A percentile compares a stretch with the other conserved stretches of the same genome.
Conservation (phyloP, 2,113 vertebrate species). For the Eulacestoma nigropectus region DNA sequence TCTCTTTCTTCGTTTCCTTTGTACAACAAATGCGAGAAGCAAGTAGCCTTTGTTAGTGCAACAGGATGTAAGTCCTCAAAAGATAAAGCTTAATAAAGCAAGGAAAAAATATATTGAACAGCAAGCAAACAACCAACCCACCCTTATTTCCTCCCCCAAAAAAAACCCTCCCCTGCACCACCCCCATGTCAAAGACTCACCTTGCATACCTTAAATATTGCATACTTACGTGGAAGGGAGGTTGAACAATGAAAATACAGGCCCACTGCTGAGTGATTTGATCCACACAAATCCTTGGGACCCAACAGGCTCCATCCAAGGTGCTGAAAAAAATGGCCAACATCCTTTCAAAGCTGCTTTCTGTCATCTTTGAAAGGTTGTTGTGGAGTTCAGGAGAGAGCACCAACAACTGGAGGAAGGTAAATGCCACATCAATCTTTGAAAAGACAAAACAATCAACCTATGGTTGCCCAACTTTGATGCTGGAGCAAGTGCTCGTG, state of each 20-base stretch:
- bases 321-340: background rate
- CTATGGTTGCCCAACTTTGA: background rate
- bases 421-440: background rate
- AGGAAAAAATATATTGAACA: accelerated
- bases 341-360: background rate
- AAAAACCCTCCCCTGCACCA: accelerated
- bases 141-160: accelerated
- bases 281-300: background rate
- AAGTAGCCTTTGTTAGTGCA: background rate
- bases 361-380: background rate
- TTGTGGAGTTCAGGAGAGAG: background rate
- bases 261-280: background rate
- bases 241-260: background rate
- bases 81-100: background rate
- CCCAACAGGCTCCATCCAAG: accelerated
- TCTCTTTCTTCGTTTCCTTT: background rate
- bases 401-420: background rate
- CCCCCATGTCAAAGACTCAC: background rate
- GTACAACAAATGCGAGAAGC: background rate
- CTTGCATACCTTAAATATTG: background rate
- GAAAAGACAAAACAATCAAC: background rate
- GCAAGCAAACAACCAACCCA: accelerated
- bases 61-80: background rate
- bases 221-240: background rate
- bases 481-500: background rate